Conservation (phyloP, 1,140 invertebrate species). For the Dolichoris vasculosae region DNA sequence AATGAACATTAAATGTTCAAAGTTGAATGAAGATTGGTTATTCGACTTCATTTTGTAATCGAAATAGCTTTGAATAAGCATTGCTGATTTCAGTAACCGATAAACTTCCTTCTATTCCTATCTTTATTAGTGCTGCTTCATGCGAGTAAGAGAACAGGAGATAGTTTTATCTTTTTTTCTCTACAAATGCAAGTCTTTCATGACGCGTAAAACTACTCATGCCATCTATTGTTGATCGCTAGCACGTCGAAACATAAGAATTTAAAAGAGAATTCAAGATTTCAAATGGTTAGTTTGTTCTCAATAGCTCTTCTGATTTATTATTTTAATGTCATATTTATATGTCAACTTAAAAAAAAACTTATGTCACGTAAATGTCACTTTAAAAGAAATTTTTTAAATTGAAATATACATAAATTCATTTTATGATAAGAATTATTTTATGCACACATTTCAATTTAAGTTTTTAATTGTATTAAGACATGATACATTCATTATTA, state of each 20-base stretch:
- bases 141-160: not conserved
- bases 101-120: not conserved
- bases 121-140: slow-evolving; percentile 9
- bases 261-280: not conserved
- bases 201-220: not conserved
- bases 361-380: too few relatives aligned
- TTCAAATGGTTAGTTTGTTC: not conserved
- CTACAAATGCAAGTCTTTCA: not conserved
- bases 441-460: too few relatives aligned
- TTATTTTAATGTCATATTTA: not conserved
- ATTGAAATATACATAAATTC: too few relatives aligned
- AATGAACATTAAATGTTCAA: slow-evolving; percentile 12
- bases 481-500: too few relatives aligned
- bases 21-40: slow-evolving; percentile 9
- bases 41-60: slow-evolving; percentile 8
- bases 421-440: too few relatives aligned
- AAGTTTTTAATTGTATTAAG: too few relatives aligned
- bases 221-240: not conserved
- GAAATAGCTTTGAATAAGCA: slow-evolving; percentile 15
- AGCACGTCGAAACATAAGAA: not conserved
- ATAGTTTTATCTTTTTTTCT: not conserved
- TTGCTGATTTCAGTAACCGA: slow-evolving; percentile 4
- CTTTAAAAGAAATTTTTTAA: too few relatives aligned
- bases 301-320: not conserved
- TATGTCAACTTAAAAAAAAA: too few relatives aligned